These are phyloP conservation scores for Sinonovacula constricta DNA, from an alignment of 1,140 invertebrate genomes.

Conservation along the genomic window DNA sequence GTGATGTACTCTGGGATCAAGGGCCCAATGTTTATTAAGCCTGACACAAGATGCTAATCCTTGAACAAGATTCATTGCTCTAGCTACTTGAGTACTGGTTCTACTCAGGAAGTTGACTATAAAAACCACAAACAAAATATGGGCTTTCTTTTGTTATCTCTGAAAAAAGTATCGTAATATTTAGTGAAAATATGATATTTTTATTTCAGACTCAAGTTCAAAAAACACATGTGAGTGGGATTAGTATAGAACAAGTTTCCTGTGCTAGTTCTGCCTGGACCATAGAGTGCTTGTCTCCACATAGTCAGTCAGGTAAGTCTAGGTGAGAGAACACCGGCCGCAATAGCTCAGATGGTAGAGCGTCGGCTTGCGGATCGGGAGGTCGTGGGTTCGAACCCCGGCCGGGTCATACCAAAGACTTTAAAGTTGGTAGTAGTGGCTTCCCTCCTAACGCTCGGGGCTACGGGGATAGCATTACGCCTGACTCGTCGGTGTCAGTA, in stretches of 20 bases:
- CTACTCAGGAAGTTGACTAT: too few species aligned
- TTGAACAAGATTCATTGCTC: too few species aligned
- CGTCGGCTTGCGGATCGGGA: background rate
- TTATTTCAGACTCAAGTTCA: background rate
- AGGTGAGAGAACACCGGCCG: background rate
- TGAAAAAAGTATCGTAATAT: background rate
- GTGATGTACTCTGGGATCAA: too few species aligned
- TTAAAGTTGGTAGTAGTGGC: too few species aligned
- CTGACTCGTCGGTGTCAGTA: too few species aligned
- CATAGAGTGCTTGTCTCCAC: constrained; percentile 40
- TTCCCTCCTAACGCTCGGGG: too few species aligned
- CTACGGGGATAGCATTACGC: too few species aligned
- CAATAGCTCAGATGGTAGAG: background rate
- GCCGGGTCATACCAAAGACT: background rate
- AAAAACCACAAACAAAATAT: too few species aligned
- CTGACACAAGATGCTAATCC: too few species aligned
- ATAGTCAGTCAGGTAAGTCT: background rate
- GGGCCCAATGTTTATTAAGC: too few species aligned
- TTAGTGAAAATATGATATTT: background rate
- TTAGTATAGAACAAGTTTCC: constrained; percentile 82
- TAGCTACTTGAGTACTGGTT: too few species aligned
- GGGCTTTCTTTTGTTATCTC: background rate
- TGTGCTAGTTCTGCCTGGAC: constrained; percentile 82
- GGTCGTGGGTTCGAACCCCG: background rate
- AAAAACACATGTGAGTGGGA: constrained; percentile 80